These are phyloP conservation scores for Mus spicilegus DNA, from an alignment of 2,113 vertebrate genomes.

Conservation along the genomic window DNA sequence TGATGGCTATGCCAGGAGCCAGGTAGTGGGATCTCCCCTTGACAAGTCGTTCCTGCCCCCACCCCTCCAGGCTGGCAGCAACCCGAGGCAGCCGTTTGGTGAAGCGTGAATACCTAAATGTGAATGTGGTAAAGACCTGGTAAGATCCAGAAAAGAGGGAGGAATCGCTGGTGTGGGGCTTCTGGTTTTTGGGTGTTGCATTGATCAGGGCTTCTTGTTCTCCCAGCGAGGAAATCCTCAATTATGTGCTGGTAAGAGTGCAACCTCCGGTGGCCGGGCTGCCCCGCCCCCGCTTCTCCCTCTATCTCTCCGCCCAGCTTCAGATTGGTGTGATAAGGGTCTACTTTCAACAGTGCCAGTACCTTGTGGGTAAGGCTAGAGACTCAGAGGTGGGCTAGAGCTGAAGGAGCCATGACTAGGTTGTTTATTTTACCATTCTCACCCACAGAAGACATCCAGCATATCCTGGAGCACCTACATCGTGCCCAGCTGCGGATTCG, in stretches of 20 bases:
- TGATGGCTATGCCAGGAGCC: fast-evolving
- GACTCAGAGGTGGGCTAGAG: neutral
- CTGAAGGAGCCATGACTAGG: neutral
- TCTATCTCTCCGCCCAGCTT: slow-evolving; percentile 94
- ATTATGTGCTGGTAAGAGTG: slow-evolving; percentile 89
- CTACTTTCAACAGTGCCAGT: slow-evolving; percentile 90
- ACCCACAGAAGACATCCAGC: slow-evolving; percentile 89
- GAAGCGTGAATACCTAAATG: slow-evolving; percentile 90
- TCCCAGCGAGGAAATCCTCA: slow-evolving; percentile 89
- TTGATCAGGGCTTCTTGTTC: neutral
- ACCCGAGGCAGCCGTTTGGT: slow-evolving; percentile 88
- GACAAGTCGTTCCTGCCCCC: neutral
- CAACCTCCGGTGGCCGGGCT: slow-evolving; percentile 83
- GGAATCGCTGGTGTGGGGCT: neutral
- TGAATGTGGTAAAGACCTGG: slow-evolving; percentile 91
- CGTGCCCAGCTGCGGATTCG: slow-evolving; percentile 79
- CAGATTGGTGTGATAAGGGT: slow-evolving; percentile 92
- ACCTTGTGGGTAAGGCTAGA: slow-evolving; percentile 88
- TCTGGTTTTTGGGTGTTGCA: too few relatives aligned
- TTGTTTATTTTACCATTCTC: neutral
- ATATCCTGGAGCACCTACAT: slow-evolving; percentile 85
- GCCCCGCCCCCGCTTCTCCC: slow-evolving; percentile 92
- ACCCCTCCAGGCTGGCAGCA: slow-evolving; percentile 90
- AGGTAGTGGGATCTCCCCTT: neutral
- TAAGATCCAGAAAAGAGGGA: slow-evolving; percentile 74